phyloP scores from a whole-genome alignment of 2,888 invertebrate genomes.

The Dasypolia templi region DNA sequence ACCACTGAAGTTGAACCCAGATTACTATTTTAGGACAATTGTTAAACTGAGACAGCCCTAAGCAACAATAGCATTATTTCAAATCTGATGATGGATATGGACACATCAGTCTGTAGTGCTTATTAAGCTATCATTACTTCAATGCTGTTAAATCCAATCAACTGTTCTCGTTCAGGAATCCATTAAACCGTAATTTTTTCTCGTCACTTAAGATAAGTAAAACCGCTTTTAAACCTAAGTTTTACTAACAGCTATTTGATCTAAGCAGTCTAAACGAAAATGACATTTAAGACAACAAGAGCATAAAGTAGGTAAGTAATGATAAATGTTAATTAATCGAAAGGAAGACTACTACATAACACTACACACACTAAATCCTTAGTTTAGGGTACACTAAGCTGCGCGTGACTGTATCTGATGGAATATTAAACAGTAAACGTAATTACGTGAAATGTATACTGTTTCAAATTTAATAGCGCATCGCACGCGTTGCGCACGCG shows the following conservation, averaged over 20 bases:
- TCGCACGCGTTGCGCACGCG: conserved; percentile 85
- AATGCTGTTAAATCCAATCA: conserved; percentile 49
- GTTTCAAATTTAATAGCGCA: conserved; percentile 84
- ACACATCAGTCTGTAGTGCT: conserved; percentile 55
- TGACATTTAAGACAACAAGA: not conserved
- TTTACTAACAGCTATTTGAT: conserved; percentile 29
- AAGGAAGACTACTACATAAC: conserved; percentile 47
- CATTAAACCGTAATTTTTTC: conserved; percentile 25
- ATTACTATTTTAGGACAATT: not conserved
- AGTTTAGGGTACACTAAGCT: conserved; percentile 49
- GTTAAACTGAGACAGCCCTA: conserved; percentile 50
- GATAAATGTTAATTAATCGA: conserved; percentile 41
- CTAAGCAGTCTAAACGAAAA: conserved; percentile 11
- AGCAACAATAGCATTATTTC: conserved; percentile 55
- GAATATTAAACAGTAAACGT: conserved; percentile 75
- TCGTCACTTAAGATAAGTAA: not conserved
- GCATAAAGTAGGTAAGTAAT: conserved; percentile 24
- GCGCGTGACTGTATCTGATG: conserved; percentile 67
- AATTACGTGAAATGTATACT: conserved; percentile 75
- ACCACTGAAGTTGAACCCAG: not conserved
- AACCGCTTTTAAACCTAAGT: conserved; percentile 43
- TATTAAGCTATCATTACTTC: conserved; percentile 66
- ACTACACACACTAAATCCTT: conserved; percentile 39
- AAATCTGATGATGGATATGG: conserved; percentile 62
- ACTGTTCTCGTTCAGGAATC: conserved; percentile 27